Conservation (phyloP, 2,888 invertebrate genomes). For the Isoperla grammatica region DNA sequence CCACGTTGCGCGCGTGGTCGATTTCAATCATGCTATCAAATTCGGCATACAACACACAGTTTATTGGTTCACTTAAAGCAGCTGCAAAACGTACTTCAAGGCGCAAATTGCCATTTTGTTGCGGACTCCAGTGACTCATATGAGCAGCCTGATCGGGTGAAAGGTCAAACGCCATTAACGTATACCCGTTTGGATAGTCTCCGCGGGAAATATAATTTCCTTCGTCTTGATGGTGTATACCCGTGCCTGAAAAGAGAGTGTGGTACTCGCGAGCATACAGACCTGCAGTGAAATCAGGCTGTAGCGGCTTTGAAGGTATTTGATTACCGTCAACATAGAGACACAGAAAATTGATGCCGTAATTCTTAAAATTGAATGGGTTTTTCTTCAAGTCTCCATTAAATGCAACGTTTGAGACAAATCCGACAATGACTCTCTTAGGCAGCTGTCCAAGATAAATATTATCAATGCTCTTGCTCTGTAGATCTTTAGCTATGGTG, state of each 20-base stretch:
- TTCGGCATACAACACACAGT: not conserved
- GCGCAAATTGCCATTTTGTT: not conserved
- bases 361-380: too few species aligned
- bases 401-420: not conserved
- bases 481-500: not conserved
- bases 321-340: not conserved
- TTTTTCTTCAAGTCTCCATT: too few species aligned
- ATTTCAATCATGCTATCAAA: not conserved
- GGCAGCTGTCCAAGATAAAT: too few species aligned
- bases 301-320: not conserved
- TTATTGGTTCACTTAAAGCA: too few species aligned
- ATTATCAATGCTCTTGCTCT: conserved; percentile 17
- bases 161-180: not conserved
- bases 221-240: conserved; percentile 1
- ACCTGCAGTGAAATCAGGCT: not conserved
- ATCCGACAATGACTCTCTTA: too few species aligned
- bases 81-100: not conserved
- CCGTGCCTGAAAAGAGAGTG: conserved; percentile 21
- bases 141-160: not conserved
- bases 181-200: not conserved
- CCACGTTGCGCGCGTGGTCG: not conserved
- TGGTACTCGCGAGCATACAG: conserved; percentile 19
- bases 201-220: not conserved
- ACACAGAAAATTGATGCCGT: not conserved
- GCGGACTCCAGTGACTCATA: not conserved